A percentile compares a stretch with the other conserved stretches of the same genome.
Evolutionary conservation across 2,113 vertebrate species (phyloP).

Genomic region (Crotalus viridis): DNA sequence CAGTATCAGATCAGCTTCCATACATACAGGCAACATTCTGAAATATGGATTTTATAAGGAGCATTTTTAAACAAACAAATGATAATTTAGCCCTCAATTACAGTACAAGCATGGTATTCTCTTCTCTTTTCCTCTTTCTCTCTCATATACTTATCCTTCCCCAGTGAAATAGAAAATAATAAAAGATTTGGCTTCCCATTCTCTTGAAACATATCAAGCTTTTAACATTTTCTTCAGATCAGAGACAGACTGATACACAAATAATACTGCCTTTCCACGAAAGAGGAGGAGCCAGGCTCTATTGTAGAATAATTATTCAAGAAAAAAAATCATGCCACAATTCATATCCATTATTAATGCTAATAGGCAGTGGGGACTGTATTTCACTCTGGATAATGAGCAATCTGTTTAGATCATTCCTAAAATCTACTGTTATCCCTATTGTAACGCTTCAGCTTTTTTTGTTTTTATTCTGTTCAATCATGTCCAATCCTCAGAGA

Average conservation of each 20-base stretch:
- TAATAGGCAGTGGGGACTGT: slow-evolving; percentile 57
- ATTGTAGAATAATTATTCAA: slow-evolving; percentile 58
- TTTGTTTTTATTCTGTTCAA: background rate
- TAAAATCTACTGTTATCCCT: slow-evolving; percentile 30
- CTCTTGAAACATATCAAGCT: slow-evolving; percentile 24
- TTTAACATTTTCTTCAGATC: slow-evolving; percentile 54
- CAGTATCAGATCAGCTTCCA: background rate
- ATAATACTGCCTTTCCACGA: slow-evolving; percentile 53
- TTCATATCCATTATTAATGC: slow-evolving; percentile 69
- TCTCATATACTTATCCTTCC: no score
- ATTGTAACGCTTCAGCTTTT: background rate
- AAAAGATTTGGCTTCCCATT: slow-evolving; percentile 13
- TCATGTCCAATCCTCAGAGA: background rate
- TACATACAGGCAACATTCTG: background rate
- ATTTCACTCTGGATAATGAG: slow-evolving; percentile 62
- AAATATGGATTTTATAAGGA: background rate
- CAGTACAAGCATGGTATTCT: background rate
- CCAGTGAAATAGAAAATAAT: background rate
- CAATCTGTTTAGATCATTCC: slow-evolving; percentile 48
- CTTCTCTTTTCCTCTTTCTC: background rate
- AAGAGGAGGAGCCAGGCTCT: slow-evolving; percentile 34
- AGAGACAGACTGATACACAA: slow-evolving; percentile 47
- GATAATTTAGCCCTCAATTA: slow-evolving; percentile 4
- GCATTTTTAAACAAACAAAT: background rate
- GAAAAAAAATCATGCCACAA: slow-evolving; percentile 57